Evolutionary conservation across 2,888 invertebrate species (phyloP).

Genomic region (Mesoligia furuncula): DNA sequence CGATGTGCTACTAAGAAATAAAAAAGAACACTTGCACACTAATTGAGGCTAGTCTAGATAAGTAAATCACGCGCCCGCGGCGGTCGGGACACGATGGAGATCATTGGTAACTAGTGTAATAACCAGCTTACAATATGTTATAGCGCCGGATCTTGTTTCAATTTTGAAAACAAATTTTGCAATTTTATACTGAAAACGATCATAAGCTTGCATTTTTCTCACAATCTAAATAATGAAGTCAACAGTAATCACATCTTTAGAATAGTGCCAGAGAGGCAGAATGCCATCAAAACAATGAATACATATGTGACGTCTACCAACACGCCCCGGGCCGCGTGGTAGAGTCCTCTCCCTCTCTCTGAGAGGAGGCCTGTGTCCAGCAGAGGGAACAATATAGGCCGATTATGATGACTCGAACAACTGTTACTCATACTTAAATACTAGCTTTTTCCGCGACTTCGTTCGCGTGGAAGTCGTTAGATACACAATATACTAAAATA

Average conservation of each 20-base stretch:
- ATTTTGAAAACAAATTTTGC: not conserved
- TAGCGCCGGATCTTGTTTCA: not conserved
- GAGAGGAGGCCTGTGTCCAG: not conserved
- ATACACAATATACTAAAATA: not conserved
- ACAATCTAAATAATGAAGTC: not conserved
- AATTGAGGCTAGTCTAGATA: slow-evolving; percentile 28
- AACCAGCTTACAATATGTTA: not conserved
- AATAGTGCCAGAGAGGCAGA: not conserved
- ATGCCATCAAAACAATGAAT: not conserved
- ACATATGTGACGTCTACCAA: not conserved
- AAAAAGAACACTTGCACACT: slow-evolving; percentile 19
- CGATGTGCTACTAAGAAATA: slow-evolving; percentile 11
- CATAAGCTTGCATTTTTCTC: not conserved
- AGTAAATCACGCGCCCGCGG: not conserved
- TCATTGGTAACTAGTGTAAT: slow-evolving; percentile 11
- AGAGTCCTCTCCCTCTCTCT: not conserved
- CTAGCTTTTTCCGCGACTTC: not conserved
- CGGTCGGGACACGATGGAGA: not conserved
- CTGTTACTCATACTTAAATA: not conserved
- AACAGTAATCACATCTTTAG: not conserved
- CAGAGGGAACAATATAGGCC: not conserved
- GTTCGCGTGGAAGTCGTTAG: not conserved
- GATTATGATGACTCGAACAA: not conserved
- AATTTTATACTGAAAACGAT: not conserved
- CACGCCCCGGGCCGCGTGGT: not conserved